These are phyloP conservation scores for Cassiopea andromeda DNA, from an alignment of 30 jellyfish, hydroid and myxozoan species.

Conservation along the genomic window DNA sequence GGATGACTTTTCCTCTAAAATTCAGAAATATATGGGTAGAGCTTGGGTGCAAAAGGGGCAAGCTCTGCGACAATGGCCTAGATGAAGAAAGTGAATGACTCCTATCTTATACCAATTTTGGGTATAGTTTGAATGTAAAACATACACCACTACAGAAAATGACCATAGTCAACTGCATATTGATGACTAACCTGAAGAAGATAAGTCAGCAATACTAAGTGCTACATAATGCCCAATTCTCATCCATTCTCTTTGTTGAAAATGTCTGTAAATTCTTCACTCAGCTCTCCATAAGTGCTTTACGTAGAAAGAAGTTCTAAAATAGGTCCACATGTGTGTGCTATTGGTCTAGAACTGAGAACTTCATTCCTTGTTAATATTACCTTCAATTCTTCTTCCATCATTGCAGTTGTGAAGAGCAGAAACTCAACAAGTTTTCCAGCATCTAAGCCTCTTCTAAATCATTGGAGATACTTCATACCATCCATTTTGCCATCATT, in stretches of 20 bases:
- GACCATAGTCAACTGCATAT: not conserved
- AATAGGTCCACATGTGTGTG: constrained; percentile 75
- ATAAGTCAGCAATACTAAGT: not conserved
- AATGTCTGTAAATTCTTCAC: constrained; percentile 56
- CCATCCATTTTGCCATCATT: constrained; percentile 63
- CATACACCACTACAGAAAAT: not conserved
- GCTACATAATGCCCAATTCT: constrained; percentile 26
- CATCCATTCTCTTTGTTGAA: constrained; percentile 48
- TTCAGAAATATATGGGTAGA: no score
- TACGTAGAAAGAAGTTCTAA: constrained; percentile 61
- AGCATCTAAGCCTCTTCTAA: constrained; percentile 41
- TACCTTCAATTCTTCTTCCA: constrained; percentile 25
- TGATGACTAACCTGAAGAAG: not conserved
- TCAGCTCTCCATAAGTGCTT: constrained; percentile 46
- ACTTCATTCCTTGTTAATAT: constrained; percentile 12
- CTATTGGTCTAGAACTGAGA: constrained; percentile 60
- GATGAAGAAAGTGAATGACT: not conserved
- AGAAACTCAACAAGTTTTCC: constrained; percentile 32
- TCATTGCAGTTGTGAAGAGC: constrained; percentile 62
- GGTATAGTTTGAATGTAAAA: not conserved
- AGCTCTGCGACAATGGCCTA: not conserved
- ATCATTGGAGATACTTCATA: constrained; percentile 41
- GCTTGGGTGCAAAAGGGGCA: not conserved
- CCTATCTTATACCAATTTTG: not conserved
- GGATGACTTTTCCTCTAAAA: no score